These are phyloP conservation scores for Ancistrus triradiatus DNA, from an alignment of 2,113 vertebrate genomes.

Conservation along the genomic window DNA sequence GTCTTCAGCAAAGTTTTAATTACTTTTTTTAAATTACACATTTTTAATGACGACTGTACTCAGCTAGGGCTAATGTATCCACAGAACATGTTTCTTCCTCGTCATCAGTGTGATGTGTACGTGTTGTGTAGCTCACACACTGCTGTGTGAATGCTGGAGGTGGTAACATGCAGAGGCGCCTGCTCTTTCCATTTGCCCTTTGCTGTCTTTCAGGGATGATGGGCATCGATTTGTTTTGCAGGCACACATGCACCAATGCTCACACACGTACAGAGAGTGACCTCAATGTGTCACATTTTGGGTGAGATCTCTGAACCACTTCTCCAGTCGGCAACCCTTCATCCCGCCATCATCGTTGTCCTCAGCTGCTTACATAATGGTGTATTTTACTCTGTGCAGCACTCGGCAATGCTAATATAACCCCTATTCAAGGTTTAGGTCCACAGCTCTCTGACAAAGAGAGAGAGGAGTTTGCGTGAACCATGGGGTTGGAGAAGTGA, in stretches of 20 bases:
- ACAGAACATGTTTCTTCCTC: no score
- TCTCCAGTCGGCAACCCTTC: constrained; percentile 8
- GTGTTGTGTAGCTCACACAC: no score
- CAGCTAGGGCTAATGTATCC: no score
- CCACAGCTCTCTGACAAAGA: not conserved
- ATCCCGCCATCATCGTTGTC: constrained; percentile 20
- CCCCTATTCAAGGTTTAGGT: not conserved
- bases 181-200: constrained; percentile 12
- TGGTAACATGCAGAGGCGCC: constrained; percentile 1
- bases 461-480: not conserved
- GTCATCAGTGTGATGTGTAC: no score
- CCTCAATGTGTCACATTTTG: constrained; percentile 23
- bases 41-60: no score
- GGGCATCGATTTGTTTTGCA: constrained; percentile 19
- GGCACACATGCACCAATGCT: constrained; percentile 24
- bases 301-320: constrained; percentile 14
- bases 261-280: constrained; percentile 1
- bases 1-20: no score
- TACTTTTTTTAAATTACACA: no score
- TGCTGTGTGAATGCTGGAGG: not conserved
- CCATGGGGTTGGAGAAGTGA: not conserved
- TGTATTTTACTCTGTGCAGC: constrained; percentile 3
- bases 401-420: not conserved
- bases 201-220: constrained; percentile 17
- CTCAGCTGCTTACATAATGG: constrained; percentile 11